Base-by-base conservation (phyloP, 2,888 invertebrate genomes). In the Volucella bombylans region DNA sequence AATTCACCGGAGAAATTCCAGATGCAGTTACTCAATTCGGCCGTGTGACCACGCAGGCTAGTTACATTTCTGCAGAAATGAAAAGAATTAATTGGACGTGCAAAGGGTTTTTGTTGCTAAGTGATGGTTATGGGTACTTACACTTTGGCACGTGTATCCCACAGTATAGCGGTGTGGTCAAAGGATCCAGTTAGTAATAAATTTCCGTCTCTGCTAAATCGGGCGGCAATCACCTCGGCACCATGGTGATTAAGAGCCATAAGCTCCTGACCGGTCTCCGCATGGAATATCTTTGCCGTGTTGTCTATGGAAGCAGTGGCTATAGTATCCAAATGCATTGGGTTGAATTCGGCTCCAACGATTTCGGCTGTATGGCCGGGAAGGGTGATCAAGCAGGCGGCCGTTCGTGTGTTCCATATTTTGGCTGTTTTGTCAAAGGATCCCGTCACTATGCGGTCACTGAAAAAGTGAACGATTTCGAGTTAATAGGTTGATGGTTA, bases 341-440 rank as follows among this genome's bases (percentile, higher is more conserved):
- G 94, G 88, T 94, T 94, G 91, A 96, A 96, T 90, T 94, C 94
- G 0, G 94, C 93, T 0, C 93, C 94, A 50, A 96, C 95, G 71
- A 95, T 94, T 91, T 96, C 96, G 0, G 94, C 96, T 0, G 93
- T 92, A 89, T 97, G 96, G 0, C 97, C 97, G 92, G 94, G 94
- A 65, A 96, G 92, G 0, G 95, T 95, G 55, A 94, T 93, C 71
- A 95, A 91, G 87, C 95, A 95, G 45, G 94, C 93, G 0, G 95
- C 96, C 0, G 93, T 94, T 65, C 92, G 92, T 0, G 95, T 93
- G 72, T 94, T 94, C 97, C 96, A 97, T 49, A 97, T 92, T 87
- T 94, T 94, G 0, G 95, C 95, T 0, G 96, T 95, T 90, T 95
- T 95, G 91, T 97, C 97, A 88, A 96, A 96, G 0, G 96, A 96